These are phyloP conservation scores for Diarsia brunnea DNA, from an alignment of 2,888 invertebrate species.

Conservation along the genomic window DNA sequence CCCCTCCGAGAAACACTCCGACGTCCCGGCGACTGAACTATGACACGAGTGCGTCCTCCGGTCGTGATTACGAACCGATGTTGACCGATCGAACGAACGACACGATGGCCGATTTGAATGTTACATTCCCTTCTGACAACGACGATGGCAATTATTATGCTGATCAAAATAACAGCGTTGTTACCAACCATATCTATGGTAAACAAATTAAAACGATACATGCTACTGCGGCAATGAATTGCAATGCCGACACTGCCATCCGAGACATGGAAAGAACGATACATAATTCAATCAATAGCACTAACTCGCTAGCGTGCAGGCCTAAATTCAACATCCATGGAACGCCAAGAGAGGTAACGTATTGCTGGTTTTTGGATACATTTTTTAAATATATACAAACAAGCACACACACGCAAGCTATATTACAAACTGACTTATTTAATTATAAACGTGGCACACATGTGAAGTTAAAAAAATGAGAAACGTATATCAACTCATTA, in stretches of 20 bases:
- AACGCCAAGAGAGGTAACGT: conserved; percentile 78
- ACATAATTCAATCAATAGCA: conserved; percentile 73
- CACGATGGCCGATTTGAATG: conserved; percentile 87
- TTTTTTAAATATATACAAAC: neutral
- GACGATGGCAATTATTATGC: conserved; percentile 69
- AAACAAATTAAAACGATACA: conserved; percentile 67
- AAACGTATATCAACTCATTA: neutral
- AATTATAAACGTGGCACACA: neutral
- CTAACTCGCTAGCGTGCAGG: conserved; percentile 44
- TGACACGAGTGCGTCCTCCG: conserved; percentile 81
- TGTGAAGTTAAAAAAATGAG: conserved; percentile 11
- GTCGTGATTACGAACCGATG: conserved; percentile 81
- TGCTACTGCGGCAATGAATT: conserved; percentile 54
- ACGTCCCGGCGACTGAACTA: conserved; percentile 80
- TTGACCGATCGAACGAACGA: conserved; percentile 88
- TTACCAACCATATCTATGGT: conserved; percentile 51
- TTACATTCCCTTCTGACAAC: conserved; percentile 86
- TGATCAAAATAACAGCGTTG: conserved; percentile 49
- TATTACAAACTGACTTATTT: too few relatives aligned
- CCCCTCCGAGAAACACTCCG: conserved; percentile 68
- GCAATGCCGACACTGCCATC: conserved; percentile 72
- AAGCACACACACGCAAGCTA: too few relatives aligned
- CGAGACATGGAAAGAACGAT: conserved; percentile 74
- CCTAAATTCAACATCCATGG: conserved; percentile 57
- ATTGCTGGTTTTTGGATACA: neutral